Base-by-base conservation (phyloP, 2,113 vertebrate genomes). In the Stigmatopora nigra region DNA sequence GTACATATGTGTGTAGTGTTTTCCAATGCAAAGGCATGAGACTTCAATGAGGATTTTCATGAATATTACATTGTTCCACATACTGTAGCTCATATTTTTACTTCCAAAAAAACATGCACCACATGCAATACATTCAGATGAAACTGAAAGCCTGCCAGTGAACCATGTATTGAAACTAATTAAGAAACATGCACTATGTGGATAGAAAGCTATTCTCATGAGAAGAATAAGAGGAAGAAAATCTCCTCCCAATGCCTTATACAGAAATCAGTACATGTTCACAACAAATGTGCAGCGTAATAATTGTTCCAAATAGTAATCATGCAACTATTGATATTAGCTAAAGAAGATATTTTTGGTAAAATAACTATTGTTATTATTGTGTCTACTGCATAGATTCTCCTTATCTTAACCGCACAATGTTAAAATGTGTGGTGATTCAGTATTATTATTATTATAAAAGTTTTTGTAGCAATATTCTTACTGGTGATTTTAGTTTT, bases 41-140 rank as follows among this genome's bases (percentile, higher is more conserved):
- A 87, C 82, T 81, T 89, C 78, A 83, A 82, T 79, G 73, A 88
- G 82, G 74, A 81, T 70, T 75, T 73, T 82, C 84, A 88, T 90
- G 84, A 90, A 91, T 90, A 88, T 90, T 89, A 77, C 84, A 91
- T 90, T 44, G 68, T 72, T 77, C 73, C 71, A 80, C 78, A 83
- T 67, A 31, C 22, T 31, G 53, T 56, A 75, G 69, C 78, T 69
- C 79, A 49, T 31, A 46, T 63, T 67, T 62, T 25, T 36, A 56
- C 67, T 44, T 15, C 67, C 53, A 36, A 57, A 67, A 67, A 67
- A 73, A 47, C 68, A 60, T 19, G 66, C 17, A 49, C 25, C 25
- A 31, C 25, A 31, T 31, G 25, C 25, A 31, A 31, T 31, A 31
- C 25, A 31, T 31, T 1, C 25, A 31, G 1, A 31, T 31, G 25